Base-by-base conservation (phyloP, 2,797 vertebrate species). In the Cossypha caffra region DNA sequence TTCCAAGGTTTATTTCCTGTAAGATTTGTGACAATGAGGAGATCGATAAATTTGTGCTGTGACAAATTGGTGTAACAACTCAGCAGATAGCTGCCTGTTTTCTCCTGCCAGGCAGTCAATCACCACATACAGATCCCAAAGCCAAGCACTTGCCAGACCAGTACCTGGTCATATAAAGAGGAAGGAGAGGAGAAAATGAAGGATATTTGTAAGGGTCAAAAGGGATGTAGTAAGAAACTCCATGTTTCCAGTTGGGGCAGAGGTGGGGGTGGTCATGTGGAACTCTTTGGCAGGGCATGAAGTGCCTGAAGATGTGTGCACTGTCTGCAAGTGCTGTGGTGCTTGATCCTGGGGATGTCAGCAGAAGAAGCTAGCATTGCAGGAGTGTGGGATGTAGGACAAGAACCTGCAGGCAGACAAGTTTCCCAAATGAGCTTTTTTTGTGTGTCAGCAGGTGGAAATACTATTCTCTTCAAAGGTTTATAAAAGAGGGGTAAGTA, bases 21-120 rank as follows among this genome's bases (percentile, higher is more conserved):
- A 72, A 59, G 28, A 57, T 75, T 75, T 69, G 66, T 66, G 66
- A 73, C 51, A 88, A 35, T 35, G 50, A 94, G 21, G 18, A 78
- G 58, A 88, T 72, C 37, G 25, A 38, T 81, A 91, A 72, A 91
- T 78, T 63, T 62, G 26, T 67, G 68, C 64, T 89, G 72, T 77
- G 85, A 90, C 82, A 95, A 97, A 42, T 23, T 83, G 37, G 45
- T 42, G 25, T 55, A 84, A 83, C 66, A 78, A 43, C 62, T 78
- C 62, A 74, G 42, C 42, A 77, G 72, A 77, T 21, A 86, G 28
- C 54, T 91, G 73, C 43, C 71, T n/a, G 24, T 11, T 68, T 87
- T 81, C 13, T 3, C 64, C 72, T 81, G 79, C 33, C 51, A 80
- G 62, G 31, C 35, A 61, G 61, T 68, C 76, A 42, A 25, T 72